Evolutionary conservation across 2,797 vertebrate genomes (phyloP).

Genomic region (Enteromius radiatus): DNA sequence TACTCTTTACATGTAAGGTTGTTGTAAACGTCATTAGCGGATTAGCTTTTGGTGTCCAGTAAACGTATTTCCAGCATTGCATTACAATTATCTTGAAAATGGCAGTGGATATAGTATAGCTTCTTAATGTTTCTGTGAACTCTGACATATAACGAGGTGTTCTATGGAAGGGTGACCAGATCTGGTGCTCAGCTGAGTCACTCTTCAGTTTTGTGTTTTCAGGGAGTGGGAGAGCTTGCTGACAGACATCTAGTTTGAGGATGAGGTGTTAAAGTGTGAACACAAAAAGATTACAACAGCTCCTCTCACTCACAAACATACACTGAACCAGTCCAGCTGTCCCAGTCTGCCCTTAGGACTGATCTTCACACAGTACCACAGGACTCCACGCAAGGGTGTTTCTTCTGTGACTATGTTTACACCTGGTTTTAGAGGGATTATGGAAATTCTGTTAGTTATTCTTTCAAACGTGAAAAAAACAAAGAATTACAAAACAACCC

Average conservation of each 20-base stretch:
- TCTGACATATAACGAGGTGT: background rate
- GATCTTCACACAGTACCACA: constrained; percentile 2
- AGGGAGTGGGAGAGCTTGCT: constrained; percentile 29
- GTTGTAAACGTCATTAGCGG: background rate
- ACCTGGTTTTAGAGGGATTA: background rate
- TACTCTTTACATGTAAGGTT: background rate
- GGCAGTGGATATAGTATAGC: background rate
- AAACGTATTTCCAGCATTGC: background rate
- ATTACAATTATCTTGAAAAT: background rate
- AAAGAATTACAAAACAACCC: background rate
- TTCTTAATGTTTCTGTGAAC: background rate
- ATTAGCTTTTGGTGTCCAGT: background rate
- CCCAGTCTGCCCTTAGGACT: constrained; percentile 1
- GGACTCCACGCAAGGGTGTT: background rate
- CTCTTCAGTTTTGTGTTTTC: constrained; percentile 34
- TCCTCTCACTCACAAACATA: constrained; percentile 12
- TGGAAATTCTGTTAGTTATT: background rate
- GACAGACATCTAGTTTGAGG: constrained; percentile 33
- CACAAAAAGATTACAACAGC: constrained; percentile 12
- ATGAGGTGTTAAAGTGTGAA: constrained; percentile 49
- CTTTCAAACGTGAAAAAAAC: background rate
- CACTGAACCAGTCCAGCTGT: constrained; percentile 38
- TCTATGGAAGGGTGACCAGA: constrained; percentile 8
- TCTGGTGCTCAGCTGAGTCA: constrained; percentile 4
- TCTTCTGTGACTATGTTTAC: background rate